A percentile compares a stretch with the other conserved stretches of the same genome.
Evolutionary conservation across 1,140 invertebrate species (phyloP).

Genomic region (Cyphomyrmex costatus): DNA sequence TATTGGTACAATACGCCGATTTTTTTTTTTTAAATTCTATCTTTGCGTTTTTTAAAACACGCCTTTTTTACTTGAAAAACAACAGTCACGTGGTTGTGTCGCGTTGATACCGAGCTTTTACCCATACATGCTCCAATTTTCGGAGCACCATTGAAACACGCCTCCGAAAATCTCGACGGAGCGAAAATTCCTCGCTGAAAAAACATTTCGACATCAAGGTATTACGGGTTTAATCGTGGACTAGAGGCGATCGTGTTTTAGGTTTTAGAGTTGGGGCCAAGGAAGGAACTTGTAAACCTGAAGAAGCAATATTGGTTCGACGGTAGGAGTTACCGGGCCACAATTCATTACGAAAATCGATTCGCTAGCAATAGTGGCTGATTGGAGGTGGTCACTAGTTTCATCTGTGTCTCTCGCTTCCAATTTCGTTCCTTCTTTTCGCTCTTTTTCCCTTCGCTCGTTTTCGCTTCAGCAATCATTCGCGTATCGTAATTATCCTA

Average conservation of each 20-base stretch:
- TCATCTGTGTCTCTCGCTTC: slow-evolving; percentile 63
- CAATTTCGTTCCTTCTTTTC: slow-evolving; percentile 27
- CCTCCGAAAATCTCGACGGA: slow-evolving; percentile 49
- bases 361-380: slow-evolving; percentile 78
- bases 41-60: slow-evolving; percentile 28
- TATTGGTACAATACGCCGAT: neutral
- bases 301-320: slow-evolving; percentile 82
- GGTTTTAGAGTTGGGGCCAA: slow-evolving; percentile 60
- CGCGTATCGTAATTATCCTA: slow-evolving; percentile 60
- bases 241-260: slow-evolving; percentile 70
- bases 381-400: slow-evolving; percentile 80
- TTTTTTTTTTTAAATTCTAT: neutral
- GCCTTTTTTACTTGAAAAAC: slow-evolving; percentile 16
- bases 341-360: slow-evolving; percentile 84
- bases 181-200: slow-evolving; percentile 48
- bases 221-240: slow-evolving; percentile 75
- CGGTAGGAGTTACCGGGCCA: slow-evolving; percentile 76
- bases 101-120: slow-evolving; percentile 47
- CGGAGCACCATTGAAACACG: slow-evolving; percentile 38
- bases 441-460: slow-evolving; percentile 35
- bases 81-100: slow-evolving; percentile 1
- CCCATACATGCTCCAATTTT: slow-evolving; percentile 49
- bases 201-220: slow-evolving; percentile 41
- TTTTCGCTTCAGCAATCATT: slow-evolving; percentile 69
- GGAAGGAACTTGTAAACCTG: slow-evolving; percentile 80